phyloP scores from a whole-genome alignment of 2,113 vertebrate genomes.

The Ammodytes dubius region DNA sequence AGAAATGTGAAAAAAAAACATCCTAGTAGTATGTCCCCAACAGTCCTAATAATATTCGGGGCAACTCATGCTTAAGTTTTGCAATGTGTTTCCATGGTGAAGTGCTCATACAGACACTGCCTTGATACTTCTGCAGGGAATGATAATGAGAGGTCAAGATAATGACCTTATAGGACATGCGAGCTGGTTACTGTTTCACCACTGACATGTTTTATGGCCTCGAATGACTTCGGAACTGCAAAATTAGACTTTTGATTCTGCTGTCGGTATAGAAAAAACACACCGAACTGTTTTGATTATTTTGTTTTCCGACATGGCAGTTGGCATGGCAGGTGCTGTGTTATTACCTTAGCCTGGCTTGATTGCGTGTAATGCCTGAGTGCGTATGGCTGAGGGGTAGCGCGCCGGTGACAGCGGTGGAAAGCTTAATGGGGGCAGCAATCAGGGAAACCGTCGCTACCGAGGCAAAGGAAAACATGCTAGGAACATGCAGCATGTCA shows the following conservation, averaged over 20 bases:
- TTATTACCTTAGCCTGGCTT: conserved; percentile 47
- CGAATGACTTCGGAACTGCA: conserved; percentile 25
- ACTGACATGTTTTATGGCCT: conserved; percentile 31
- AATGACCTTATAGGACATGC: conserved; percentile 38
- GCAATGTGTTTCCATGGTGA: neutral
- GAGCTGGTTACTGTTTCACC: conserved; percentile 39
- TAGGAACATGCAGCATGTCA: conserved; percentile 80
- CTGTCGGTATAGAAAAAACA: neutral
- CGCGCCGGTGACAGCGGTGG: conserved; percentile 54
- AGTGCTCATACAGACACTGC: neutral
- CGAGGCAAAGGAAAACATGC: conserved; percentile 79
- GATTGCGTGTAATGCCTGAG: conserved; percentile 74
- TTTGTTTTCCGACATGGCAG: conserved; percentile 21
- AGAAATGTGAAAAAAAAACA: neutral
- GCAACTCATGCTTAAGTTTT: neutral
- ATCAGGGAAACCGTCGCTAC: conserved; percentile 74
- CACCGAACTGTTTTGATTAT: neutral
- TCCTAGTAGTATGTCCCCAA: neutral
- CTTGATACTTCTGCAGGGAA: conserved; percentile 15
- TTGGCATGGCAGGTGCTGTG: conserved; percentile 61
- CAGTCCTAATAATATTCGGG: too few species aligned
- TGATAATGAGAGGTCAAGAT: conserved; percentile 38
- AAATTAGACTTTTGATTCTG: neutral
- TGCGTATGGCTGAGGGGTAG: conserved; percentile 63
- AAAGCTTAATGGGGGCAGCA: conserved; percentile 78